Evolutionary conservation across 2,888 invertebrate species (phyloP).

Genomic region (Tortrix viridana): DNA sequence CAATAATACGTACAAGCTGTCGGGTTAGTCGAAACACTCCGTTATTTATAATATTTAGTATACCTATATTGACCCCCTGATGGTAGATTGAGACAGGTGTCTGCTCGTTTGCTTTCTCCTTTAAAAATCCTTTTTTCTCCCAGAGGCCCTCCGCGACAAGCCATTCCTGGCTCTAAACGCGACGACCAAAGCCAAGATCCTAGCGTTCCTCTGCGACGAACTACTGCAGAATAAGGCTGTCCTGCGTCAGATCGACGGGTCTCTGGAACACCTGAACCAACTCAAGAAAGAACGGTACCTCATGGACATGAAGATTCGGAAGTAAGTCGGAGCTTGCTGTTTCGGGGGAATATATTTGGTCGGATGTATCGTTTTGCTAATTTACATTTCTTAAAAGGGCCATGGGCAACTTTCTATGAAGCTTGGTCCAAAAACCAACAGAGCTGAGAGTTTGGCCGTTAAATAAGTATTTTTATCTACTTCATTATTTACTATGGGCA

Average conservation of each 20-base stretch:
- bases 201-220: conserved; percentile 97
- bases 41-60: no score
- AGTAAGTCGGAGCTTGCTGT: conserved; percentile 86
- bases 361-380: no score
- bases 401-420: no score
- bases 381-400: no score
- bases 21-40: conserved; percentile 68
- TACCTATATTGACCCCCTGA: no score
- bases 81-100: no score
- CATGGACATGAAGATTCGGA: conserved; percentile 95
- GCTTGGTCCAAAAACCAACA: no score
- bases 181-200: conserved; percentile 93
- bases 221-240: conserved; percentile 96
- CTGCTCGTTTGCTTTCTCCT: no score
- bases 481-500: no score
- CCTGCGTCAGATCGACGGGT: conserved; percentile 93
- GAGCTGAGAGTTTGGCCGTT: no score
- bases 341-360: no score
- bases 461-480: no score
- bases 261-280: conserved; percentile 93
- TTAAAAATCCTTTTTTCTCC: not conserved
- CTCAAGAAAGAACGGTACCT: conserved; percentile 96
- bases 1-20: conserved; percentile 91
- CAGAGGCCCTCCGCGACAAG: conserved; percentile 90
- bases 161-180: conserved; percentile 94